These are phyloP conservation scores for Galago senegalensis DNA, from an alignment of 2,797 vertebrate genomes.

Conservation along the genomic window DNA sequence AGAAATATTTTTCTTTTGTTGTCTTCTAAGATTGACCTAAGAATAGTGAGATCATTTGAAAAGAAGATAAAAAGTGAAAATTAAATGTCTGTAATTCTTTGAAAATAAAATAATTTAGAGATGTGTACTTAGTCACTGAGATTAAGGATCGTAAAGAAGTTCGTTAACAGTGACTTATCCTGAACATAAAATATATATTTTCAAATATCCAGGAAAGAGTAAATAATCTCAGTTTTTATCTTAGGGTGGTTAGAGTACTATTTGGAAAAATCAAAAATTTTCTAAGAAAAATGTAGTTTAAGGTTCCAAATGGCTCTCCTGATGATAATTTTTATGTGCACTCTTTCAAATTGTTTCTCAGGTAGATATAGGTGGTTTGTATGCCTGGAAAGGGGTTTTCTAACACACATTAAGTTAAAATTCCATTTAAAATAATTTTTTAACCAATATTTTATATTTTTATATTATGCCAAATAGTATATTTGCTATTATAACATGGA, in stretches of 20 bases:
- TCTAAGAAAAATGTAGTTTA: background rate
- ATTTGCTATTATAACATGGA: background rate
- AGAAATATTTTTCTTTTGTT: background rate
- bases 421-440: conserved; percentile 16
- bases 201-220: background rate
- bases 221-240: background rate
- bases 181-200: background rate
- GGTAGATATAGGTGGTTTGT: conserved; percentile 8
- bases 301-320: background rate
- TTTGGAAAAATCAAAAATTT: conserved; percentile 32
- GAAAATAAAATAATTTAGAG: conserved; percentile 56
- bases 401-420: conserved; percentile 28
- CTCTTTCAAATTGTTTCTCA: conserved; percentile 10
- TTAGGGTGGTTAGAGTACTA: background rate
- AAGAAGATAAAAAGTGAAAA: conserved; percentile 24
- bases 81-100: conserved; percentile 35
- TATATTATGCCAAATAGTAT: conserved; percentile 18
- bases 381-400: conserved; percentile 30
- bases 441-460: background rate
- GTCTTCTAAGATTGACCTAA: background rate
- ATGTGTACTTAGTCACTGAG: background rate
- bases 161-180: background rate
- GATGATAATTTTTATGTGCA: background rate
- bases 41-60: conserved; percentile 31
- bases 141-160: background rate